These are phyloP conservation scores for Plemyria rubiginata DNA, from an alignment of 2,888 invertebrate species.

Conservation along the genomic window DNA sequence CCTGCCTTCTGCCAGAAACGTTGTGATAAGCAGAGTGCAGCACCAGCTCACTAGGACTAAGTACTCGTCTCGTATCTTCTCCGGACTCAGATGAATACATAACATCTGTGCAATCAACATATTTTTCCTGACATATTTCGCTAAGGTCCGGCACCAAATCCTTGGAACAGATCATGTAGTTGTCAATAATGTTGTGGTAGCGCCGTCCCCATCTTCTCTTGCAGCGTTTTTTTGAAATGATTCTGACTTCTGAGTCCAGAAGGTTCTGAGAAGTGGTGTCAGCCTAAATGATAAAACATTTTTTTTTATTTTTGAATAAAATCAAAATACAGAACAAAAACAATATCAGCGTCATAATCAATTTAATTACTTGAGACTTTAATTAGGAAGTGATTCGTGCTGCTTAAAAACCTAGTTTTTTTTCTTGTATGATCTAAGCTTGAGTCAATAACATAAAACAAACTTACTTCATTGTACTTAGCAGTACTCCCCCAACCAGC, in stretches of 20 bases:
- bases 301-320: too few species aligned
- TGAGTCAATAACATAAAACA: too few species aligned
- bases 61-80: constrained; percentile 43
- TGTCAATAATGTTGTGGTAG: constrained; percentile 66
- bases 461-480: constrained; percentile 57
- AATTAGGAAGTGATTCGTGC: too few species aligned
- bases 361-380: too few species aligned
- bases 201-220: constrained; percentile 61
- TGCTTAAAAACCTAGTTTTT: too few species aligned
- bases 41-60: constrained; percentile 44
- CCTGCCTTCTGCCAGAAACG: constrained; percentile 42
- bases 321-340: too few species aligned
- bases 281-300: constrained; percentile 23
- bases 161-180: constrained; percentile 67
- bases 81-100: constrained; percentile 54
- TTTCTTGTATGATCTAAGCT: too few species aligned
- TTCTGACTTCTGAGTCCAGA: constrained; percentile 48
- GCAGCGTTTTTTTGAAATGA: constrained; percentile 54
- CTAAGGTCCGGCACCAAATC: constrained; percentile 55
- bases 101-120: constrained; percentile 66
- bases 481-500: constrained; percentile 64
- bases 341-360: too few species aligned
- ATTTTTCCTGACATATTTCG: constrained; percentile 66
- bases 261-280: constrained; percentile 43
- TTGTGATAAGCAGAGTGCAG: constrained; percentile 63